Percentiles rank a stretch among this genome's conserved stretches.
These are phyloP conservation scores for Pelecanus crispus DNA, from an alignment of 2,113 vertebrate genomes.

Conservation along the genomic window DNA sequence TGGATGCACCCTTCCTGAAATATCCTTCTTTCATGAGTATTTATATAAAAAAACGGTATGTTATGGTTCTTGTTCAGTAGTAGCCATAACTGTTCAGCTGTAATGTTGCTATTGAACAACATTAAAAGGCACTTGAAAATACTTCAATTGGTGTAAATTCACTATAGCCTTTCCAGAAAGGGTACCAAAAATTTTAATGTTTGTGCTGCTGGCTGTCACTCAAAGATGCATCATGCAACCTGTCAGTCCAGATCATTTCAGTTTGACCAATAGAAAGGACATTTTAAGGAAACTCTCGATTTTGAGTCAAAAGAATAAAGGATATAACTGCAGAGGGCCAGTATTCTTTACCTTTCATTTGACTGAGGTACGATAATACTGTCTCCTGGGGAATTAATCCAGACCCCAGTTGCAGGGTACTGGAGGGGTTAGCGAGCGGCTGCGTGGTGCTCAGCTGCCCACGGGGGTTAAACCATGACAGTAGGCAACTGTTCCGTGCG, in stretches of 20 bases:
- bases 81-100: background rate
- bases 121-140: background rate
- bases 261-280: background rate
- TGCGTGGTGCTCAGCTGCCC: background rate
- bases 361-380: background rate
- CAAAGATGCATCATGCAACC: background rate
- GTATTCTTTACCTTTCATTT: background rate
- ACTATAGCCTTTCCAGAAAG: background rate
- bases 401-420: background rate
- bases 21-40: background rate
- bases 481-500: accelerated
- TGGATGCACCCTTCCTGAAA: background rate
- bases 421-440: background rate
- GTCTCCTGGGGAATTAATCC: background rate
- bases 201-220: background rate
- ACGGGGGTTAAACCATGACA: accelerated
- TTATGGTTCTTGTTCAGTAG: background rate
- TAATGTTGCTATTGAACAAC: background rate
- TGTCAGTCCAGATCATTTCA: background rate
- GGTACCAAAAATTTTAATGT: background rate
- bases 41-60: background rate
- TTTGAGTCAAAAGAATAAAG: background rate
- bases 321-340: background rate
- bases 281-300: background rate
- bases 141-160: background rate